Evolutionary conservation across 2,797 vertebrate genomes (phyloP), one percentile per base, ranked within the genome.

Genomic region (Myotis pilosus): DNA sequence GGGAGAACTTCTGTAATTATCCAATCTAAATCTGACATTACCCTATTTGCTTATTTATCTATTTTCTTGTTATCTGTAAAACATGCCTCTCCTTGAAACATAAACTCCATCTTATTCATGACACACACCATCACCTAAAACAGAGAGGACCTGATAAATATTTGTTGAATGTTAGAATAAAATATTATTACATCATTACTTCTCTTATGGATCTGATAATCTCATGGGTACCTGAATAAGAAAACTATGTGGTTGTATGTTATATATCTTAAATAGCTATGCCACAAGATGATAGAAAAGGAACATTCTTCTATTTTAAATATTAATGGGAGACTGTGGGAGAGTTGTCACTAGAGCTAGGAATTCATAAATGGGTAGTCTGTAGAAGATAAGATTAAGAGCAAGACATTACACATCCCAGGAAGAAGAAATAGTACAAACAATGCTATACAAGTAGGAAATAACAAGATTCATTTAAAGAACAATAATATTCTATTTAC

Each of bases 401-500:
- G 30, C 11, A 84, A 51, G 53, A 41, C 33, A 44, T 64, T 78
- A 62, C 11, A 74, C 12, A 71, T 94, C 68, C 64, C 23, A 95
- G 23, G 36, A 49, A 88, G 38, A 86, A 20, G 36, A 68, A 89
- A 69, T 91, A 36, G 33, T 33, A 68, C 44, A 62, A 80, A 49
- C 8, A 68, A 53, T 30, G 38, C 44, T 79, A 71, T 6, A 17
- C 10, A 95, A n/a, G 8, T 72, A 53, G 47, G 68, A 95, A 89
- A 79, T 74, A 30, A 57, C 19, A 68, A 12, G 12, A 95, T 95
- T 87, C 17, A 49, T 33, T 91, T 83, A 57, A 78, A 38, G 25
- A 69, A 74, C 12, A 66, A 22, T 11, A 62, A 69, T 36, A 92
- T 94, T 91, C 28, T 17, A 85, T 87, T 94, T 91, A n/a, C 71